phyloP scores from a whole-genome alignment of 2,888 invertebrate species.

The Yponomeuta sedellus region DNA sequence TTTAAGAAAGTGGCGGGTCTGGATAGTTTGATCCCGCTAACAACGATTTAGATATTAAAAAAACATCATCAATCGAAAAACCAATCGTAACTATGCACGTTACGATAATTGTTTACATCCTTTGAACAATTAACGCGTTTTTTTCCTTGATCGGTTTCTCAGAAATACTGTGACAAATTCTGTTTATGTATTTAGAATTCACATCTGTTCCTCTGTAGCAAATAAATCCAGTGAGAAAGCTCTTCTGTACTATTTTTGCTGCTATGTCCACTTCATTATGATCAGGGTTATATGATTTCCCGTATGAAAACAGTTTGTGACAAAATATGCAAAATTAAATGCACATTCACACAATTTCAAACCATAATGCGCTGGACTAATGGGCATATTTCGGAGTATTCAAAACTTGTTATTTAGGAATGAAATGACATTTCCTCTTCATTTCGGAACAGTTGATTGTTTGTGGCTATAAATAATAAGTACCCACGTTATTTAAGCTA shows the following conservation, averaged over 20 bases:
- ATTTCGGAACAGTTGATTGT: background rate
- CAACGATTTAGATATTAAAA: too few relatives aligned
- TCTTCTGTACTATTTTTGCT: background rate
- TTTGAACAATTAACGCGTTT: too few relatives aligned
- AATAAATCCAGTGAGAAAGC: background rate
- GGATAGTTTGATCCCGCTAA: too few relatives aligned
- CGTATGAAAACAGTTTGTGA: background rate
- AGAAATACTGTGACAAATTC: too few relatives aligned
- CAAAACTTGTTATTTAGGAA: background rate
- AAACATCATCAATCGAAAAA: too few relatives aligned
- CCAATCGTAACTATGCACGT: too few relatives aligned
- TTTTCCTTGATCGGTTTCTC: too few relatives aligned
- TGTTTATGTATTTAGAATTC: too few relatives aligned
- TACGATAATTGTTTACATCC: too few relatives aligned
- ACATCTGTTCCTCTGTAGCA: too few relatives aligned
- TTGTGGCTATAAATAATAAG: background rate
- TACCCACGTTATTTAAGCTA: background rate
- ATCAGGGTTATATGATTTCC: background rate
- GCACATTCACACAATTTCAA: background rate
- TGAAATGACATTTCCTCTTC: background rate
- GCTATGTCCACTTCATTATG: background rate
- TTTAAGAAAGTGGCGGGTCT: too few relatives aligned
- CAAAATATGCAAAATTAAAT: background rate
- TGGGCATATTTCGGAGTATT: background rate
- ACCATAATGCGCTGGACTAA: background rate